phyloP scores from a whole-genome alignment of 2,113 vertebrate species.

The Misgurnus anguillicaudatus region DNA sequence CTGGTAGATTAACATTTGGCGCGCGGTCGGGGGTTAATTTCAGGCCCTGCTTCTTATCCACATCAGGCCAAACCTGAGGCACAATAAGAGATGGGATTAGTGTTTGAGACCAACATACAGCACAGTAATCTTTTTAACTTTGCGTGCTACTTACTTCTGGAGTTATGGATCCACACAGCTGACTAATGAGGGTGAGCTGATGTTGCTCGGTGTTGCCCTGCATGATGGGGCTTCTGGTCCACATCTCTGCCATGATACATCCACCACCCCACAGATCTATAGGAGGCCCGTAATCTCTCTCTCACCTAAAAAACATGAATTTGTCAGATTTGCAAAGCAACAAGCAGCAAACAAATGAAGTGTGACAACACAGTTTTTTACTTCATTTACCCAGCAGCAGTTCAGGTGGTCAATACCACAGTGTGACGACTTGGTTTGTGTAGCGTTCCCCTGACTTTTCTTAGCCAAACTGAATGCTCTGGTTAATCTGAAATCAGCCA shows the following conservation, averaged over 20 bases:
- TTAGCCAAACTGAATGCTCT: constrained; percentile 97
- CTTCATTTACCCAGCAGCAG: constrained; percentile 84
- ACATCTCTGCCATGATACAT: constrained; percentile 99
- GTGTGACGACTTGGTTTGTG: constrained; percentile 94
- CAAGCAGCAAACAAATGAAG: not conserved
- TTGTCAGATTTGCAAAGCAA: not conserved
- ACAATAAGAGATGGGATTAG: not conserved
- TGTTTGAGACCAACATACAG: not conserved
- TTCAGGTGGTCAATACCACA: constrained; percentile 97
- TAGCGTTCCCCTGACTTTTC: constrained; percentile 98
- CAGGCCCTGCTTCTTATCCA: constrained; percentile 95
- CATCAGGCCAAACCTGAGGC: constrained; percentile 87
- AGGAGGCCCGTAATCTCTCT: constrained; percentile 94
- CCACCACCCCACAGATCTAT: constrained; percentile 97
- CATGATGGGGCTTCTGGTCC: constrained; percentile 99
- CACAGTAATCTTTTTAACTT: not conserved
- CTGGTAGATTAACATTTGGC: too few species aligned
- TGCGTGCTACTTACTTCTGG: constrained; percentile 76
- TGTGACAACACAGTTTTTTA: not conserved
- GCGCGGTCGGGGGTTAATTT: too few species aligned
- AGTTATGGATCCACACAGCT: constrained; percentile 96
- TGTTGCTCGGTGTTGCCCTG: constrained; percentile 98
- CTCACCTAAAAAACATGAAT: constrained; percentile 78
- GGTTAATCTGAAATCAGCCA: constrained; percentile 94
- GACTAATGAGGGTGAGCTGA: constrained; percentile 97